phyloP scores from a whole-genome alignment of 2,888 invertebrate species.

The Corbicula japonica region DNA sequence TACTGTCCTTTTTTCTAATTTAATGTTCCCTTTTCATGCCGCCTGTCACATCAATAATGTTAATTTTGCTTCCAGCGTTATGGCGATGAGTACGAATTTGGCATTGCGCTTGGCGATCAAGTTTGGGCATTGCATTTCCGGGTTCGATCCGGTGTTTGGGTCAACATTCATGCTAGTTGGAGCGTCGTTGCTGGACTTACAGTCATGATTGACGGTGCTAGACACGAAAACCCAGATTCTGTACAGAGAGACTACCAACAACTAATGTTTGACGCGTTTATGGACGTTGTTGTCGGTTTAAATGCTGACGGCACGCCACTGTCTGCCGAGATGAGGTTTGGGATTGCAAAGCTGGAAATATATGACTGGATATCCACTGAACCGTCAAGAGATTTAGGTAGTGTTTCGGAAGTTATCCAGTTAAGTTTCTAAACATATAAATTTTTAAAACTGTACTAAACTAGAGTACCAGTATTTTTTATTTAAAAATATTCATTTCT shows the following conservation, averaged over 20 bases:
- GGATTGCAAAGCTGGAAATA: constrained; percentile 56
- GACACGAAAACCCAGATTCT: constrained; percentile 32
- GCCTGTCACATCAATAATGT: no score
- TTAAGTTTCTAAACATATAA: background rate
- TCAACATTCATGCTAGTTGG: constrained; percentile 74
- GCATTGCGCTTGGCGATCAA: constrained; percentile 70
- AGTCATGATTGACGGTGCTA: constrained; percentile 77
- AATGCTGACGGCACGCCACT: constrained; percentile 63
- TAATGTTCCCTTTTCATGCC: no score
- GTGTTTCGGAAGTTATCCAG: background rate
- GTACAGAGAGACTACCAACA: constrained; percentile 47
- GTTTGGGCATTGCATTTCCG: constrained; percentile 76
- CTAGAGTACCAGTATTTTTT: no score
- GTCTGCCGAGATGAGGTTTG: constrained; percentile 58
- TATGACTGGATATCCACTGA: constrained; percentile 48
- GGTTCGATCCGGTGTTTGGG: constrained; percentile 67
- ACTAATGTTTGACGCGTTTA: constrained; percentile 59
- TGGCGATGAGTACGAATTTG: constrained; percentile 82
- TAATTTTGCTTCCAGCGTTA: constrained; percentile 73
- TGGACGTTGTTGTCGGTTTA: constrained; percentile 66
- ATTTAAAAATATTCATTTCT: no score
- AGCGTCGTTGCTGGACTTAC: constrained; percentile 62
- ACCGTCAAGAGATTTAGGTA: constrained; percentile 40
- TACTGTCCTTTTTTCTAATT: no score
- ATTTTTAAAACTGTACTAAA: background rate